Conservation (phyloP, 2,888 invertebrate genomes). For the Drosophila mercatorum region DNA sequence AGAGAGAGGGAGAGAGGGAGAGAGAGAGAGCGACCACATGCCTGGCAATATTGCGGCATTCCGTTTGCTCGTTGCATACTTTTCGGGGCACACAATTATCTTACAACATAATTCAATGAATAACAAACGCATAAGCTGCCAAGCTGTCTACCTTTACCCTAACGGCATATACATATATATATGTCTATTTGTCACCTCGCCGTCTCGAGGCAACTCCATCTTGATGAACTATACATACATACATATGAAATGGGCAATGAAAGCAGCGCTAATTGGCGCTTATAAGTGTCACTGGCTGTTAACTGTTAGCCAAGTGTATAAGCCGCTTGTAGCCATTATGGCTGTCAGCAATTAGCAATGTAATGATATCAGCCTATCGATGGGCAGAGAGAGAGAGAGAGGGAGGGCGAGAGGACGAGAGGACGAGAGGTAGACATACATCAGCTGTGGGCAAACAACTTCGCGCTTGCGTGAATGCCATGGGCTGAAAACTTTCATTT, state of each 20-base stretch:
- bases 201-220: not conserved
- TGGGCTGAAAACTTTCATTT: constrained; percentile 28
- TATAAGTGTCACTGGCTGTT: not conserved
- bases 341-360: constrained; percentile 29
- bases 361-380: constrained; percentile 3
- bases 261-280: not conserved
- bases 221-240: too few relatives aligned
- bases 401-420: not conserved
- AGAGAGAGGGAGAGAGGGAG: constrained; percentile 8
- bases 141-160: not conserved
- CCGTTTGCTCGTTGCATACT: constrained; percentile 44
- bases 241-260: too few relatives aligned
- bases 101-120: constrained; percentile 70
- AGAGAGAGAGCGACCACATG: constrained; percentile 10
- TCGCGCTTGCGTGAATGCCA: constrained; percentile 20
- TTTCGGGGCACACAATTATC: constrained; percentile 58
- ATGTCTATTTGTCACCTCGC: constrained; percentile 30
- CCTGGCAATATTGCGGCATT: constrained; percentile 54
- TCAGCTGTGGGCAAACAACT: constrained; percentile 3
- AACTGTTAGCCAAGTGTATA: not conserved
- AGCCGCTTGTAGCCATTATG: constrained; percentile 15
- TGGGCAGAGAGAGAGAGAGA: too few relatives aligned
- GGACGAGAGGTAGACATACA: not conserved
- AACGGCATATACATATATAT: constrained; percentile 11
- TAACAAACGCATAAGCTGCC: constrained; percentile 50